A percentile compares a stretch with the other conserved stretches of the same genome.
These are phyloP conservation scores for Bradypodion ventrale DNA, from an alignment of 2,797 vertebrate genomes.

Conservation along the genomic window DNA sequence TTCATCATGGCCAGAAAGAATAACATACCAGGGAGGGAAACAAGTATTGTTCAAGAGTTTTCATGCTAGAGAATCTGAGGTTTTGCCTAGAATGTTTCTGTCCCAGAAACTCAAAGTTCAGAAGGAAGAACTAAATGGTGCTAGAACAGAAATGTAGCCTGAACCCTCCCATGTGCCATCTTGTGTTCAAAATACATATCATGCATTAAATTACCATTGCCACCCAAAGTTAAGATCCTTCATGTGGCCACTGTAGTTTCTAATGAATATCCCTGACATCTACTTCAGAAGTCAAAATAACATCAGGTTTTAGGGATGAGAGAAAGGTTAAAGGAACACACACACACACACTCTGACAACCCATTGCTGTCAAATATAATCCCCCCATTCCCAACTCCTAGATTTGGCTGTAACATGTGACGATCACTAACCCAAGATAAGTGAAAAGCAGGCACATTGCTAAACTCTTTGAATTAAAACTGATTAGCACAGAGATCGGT, in stretches of 20 bases:
- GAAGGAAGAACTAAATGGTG: constrained; percentile 21
- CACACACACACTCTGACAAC: too few relatives aligned
- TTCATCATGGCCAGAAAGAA: not conserved
- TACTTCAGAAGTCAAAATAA: not conserved
- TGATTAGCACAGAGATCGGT: too few relatives aligned
- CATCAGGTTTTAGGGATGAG: not conserved
- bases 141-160: constrained; percentile 17
- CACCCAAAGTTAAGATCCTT: not conserved
- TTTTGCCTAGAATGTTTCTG: not conserved
- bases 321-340: not conserved
- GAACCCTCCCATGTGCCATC: not conserved
- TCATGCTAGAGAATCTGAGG: not conserved
- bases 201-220: not conserved
- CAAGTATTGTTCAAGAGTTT: not conserved
- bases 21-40: not conserved
- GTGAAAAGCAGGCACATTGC: not conserved
- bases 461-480: too few relatives aligned
- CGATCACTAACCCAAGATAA: not conserved
- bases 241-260: not conserved
- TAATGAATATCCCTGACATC: not conserved
- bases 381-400: too few relatives aligned
- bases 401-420: not conserved
- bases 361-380: not conserved
- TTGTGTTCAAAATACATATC: constrained; percentile 14
- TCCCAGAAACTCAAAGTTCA: not conserved